Conservation (phyloP, 2,113 vertebrate genomes). For the Columba livia region DNA sequence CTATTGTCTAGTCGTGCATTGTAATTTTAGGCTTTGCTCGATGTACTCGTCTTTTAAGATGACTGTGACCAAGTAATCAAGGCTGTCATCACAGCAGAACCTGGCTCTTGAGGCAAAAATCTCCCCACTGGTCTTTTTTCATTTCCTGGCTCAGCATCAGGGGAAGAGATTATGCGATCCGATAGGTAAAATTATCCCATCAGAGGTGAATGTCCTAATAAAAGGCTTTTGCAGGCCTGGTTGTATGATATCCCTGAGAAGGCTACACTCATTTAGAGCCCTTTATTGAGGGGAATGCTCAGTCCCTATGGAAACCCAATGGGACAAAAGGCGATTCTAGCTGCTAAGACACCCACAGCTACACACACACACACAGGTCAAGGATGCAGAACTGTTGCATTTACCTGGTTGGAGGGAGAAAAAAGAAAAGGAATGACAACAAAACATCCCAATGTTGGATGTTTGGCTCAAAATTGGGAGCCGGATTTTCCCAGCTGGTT, state of each 20-base stretch:
- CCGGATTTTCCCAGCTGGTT: background rate
- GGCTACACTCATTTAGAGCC: constrained; percentile 7
- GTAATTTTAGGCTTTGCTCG: background rate
- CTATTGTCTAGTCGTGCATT: background rate
- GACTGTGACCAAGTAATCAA: constrained; percentile 28
- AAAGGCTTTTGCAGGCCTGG: constrained; percentile 71
- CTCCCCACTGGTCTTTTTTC: constrained; percentile 27
- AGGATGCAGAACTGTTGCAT: background rate
- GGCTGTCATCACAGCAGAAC: constrained; percentile 38
- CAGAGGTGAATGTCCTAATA: constrained; percentile 68
- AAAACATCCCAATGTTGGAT: background rate
- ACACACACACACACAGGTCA: background rate
- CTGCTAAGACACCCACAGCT: background rate
- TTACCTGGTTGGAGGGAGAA: background rate
- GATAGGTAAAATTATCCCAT: constrained; percentile 74
- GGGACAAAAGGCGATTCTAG: constrained; percentile 41
- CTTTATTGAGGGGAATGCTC: constrained; percentile 43
- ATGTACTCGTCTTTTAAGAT: background rate
- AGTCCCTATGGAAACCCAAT: constrained; percentile 22
- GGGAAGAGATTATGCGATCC: constrained; percentile 69
- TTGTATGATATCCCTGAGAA: constrained; percentile 81
- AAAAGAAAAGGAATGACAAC: background rate
- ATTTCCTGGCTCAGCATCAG: constrained; percentile 63
- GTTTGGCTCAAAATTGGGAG: background rate
- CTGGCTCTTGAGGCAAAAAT: constrained; percentile 24